Base-by-base conservation (phyloP, 1,140 invertebrate genomes). In the Portunus trituberculatus region DNA sequence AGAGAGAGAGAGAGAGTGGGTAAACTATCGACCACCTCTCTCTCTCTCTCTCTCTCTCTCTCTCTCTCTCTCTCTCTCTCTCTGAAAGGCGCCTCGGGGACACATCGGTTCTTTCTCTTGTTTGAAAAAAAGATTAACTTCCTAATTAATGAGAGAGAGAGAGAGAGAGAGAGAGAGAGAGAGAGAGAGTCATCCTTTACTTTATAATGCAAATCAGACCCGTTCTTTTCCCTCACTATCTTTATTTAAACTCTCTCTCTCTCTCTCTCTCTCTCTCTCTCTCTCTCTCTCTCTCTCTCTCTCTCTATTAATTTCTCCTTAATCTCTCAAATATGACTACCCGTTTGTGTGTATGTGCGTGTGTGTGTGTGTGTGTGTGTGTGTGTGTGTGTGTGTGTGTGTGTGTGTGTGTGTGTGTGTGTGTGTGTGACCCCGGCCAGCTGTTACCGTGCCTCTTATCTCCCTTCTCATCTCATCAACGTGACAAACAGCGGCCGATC, bases 261-360 rank as follows among this genome's bases (percentile, higher is more conserved):
- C 84, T 87, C 84, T 87, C 28, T 87, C 84, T 87, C n/a, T 87
- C 84, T 87, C n/a, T 91, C 84, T 91, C 45, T 91, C 89, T 91
- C 45, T 91, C 89, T 91, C 45, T 59, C 89, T 91, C 45, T 91
- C 89, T 46, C 45, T 91, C 89, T 91, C 45, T 91, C 39, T n/a
- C 25, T 52, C 89, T 52, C 46, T 46, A 45, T 52, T n/a, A 16
- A 45, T 46, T 45, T 46, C 39, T 48, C 4, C 16, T 39, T 39
- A 0, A 6, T 45, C 14, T 4, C 4, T 20, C 14, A 20, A n/a
- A n/a, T n/a, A n/a, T n/a, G n/a, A n/a, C n/a, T n/a, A n/a, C n/a
- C n/a, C n/a, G 76, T 83, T 4, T 83, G 76, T 83, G 76, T n/a
- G 39, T 39, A 39, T 39, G 39, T 39, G 6, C 39, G 39, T 6